Conservation (phyloP, 2,113 vertebrate genomes). For the Ophthalmolycus amberensis region DNA sequence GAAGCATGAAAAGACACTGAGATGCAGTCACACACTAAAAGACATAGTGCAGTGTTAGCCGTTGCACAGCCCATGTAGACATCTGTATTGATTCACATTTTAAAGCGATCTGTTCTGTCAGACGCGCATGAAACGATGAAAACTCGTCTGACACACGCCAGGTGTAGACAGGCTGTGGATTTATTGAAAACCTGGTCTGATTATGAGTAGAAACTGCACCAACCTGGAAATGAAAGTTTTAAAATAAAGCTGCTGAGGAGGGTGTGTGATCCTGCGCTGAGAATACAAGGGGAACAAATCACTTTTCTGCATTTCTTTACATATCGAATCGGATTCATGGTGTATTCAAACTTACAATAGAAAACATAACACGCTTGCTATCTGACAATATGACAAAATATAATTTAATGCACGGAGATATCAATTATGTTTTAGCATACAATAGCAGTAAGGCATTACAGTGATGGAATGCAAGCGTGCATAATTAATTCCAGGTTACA, state of each 20-base stretch:
- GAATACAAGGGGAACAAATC: too few species aligned
- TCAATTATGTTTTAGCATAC: slow-evolving; percentile 61
- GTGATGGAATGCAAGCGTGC: slow-evolving; percentile 53
- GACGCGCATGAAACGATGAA: not conserved
- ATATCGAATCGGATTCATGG: not conserved
- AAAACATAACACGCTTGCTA: slow-evolving; percentile 25
- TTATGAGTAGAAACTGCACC: not conserved
- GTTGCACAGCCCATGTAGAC: not conserved
- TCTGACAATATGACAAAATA: slow-evolving; percentile 49
- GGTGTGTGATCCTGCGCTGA: not conserved
- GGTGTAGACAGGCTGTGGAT: not conserved
- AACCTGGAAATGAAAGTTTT: not conserved
- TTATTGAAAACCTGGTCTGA: not conserved
- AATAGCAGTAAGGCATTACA: slow-evolving; percentile 43
- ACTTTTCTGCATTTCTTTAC: not conserved
- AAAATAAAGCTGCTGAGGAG: not conserved
- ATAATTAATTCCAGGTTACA: slow-evolving; percentile 71
- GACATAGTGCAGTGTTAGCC: not conserved
- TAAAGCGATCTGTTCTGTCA: not conserved
- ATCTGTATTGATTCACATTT: not conserved
- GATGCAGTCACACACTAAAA: not conserved
- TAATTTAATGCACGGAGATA: slow-evolving; percentile 61
- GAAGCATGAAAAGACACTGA: not conserved
- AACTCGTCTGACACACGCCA: not conserved
- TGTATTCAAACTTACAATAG: not conserved